These are phyloP conservation scores for Junco hyemalis DNA, from an alignment of 2,113 vertebrate genomes.

Conservation along the genomic window DNA sequence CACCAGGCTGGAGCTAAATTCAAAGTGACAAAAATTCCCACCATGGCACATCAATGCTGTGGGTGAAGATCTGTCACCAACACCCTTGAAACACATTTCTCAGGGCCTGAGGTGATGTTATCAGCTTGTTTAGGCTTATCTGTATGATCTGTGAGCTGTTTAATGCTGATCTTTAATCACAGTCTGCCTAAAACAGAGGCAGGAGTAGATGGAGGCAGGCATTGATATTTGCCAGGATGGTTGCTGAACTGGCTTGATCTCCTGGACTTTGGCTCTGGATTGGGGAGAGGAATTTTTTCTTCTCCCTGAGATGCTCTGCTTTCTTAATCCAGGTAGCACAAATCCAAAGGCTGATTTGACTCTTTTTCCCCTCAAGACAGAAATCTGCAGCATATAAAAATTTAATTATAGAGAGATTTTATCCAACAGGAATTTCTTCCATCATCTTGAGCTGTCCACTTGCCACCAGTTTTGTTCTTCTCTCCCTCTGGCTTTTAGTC, in stretches of 20 bases:
- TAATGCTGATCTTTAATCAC: background rate
- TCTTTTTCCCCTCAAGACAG: background rate
- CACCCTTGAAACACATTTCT: background rate
- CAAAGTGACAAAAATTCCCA: background rate
- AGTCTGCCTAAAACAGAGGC: background rate
- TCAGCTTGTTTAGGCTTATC: background rate
- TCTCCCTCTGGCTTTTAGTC: background rate
- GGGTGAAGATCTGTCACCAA: background rate
- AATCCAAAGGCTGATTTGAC: background rate
- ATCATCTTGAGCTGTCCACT: background rate
- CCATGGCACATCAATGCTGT: background rate
- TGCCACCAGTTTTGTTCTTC: background rate
- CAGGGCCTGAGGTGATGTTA: background rate
- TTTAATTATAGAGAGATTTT: background rate
- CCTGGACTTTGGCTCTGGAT: background rate
- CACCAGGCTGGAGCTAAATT: background rate
- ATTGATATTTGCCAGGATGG: fast-evolving
- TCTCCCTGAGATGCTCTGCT: background rate
- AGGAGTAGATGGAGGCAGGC: background rate
- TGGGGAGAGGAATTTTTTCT: background rate
- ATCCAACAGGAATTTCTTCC: background rate
- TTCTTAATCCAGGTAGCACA: background rate
- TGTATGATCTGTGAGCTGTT: background rate
- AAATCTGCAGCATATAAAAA: background rate
- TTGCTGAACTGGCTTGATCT: background rate